Percentiles rank a stretch among this genome's conserved stretches.
These are phyloP conservation scores for Mythimna lalbum DNA, from an alignment of 2,888 invertebrate species.

Conservation along the genomic window DNA sequence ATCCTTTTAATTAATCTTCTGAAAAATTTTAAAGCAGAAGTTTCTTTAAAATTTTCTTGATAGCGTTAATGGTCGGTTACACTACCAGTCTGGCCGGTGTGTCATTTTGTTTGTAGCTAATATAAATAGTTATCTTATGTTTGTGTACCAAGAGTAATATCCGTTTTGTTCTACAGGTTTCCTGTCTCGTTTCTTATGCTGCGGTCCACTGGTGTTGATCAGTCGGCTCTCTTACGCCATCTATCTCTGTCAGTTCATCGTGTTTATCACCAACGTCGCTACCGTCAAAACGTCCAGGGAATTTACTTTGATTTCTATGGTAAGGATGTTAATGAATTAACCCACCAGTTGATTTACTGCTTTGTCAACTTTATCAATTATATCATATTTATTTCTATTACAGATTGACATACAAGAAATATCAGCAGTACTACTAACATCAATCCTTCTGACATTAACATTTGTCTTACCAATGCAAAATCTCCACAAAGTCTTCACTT, in stretches of 20 bases:
- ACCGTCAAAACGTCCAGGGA: slow-evolving; percentile 91
- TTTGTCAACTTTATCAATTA: background rate
- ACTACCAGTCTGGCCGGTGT: no score
- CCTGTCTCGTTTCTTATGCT: slow-evolving; percentile 88
- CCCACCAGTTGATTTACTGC: no score
- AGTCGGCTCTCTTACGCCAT: slow-evolving; percentile 93
- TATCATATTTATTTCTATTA: slow-evolving; percentile 56
- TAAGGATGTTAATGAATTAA: slow-evolving; percentile 75
- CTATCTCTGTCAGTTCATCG: slow-evolving; percentile 92
- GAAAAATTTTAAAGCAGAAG: no score
- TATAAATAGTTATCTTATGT: background rate
- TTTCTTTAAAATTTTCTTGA: no score
- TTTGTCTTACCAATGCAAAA: slow-evolving; percentile 93
- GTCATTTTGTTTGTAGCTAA: background rate
- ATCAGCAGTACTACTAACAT: slow-evolving; percentile 86
- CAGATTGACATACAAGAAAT: slow-evolving; percentile 91
- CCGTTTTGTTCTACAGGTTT: slow-evolving; percentile 76
- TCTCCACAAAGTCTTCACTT: slow-evolving; percentile 78
- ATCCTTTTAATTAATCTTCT: no score
- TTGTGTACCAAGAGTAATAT: background rate
- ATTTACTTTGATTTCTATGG: slow-evolving; percentile 90
- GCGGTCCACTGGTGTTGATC: slow-evolving; percentile 90
- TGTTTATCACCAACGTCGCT: slow-evolving; percentile 92
- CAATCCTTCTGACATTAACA: slow-evolving; percentile 90
- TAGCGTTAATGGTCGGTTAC: no score